Conservation (phyloP, 2,888 invertebrate species). For the Megalurothrips usitatus region DNA sequence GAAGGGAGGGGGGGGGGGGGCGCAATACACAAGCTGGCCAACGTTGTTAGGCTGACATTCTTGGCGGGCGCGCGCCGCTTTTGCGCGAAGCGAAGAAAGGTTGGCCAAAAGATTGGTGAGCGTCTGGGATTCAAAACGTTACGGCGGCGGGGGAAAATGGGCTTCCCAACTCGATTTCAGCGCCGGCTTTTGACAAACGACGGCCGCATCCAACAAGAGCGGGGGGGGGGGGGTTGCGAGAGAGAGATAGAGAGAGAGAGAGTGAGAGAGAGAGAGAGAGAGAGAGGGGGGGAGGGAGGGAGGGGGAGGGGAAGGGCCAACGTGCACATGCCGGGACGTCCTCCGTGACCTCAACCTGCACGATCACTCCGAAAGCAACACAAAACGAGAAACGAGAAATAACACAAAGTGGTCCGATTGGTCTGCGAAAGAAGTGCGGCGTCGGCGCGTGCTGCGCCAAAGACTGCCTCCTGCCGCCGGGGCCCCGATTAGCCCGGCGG, state of each 20-base stretch:
- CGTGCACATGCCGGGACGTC: no score
- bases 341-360: no score
- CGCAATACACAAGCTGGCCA: no score
- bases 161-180: not conserved
- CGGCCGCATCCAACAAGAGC: not conserved
- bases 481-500: constrained; percentile 12
- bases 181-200: not conserved
- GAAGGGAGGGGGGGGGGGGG: no score
- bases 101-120: no score
- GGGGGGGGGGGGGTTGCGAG: not conserved
- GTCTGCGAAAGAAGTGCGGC: not conserved
- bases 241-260: not conserved
- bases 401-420: no score
- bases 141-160: not conserved
- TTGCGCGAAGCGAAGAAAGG: no score
- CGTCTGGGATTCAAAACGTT: no score
- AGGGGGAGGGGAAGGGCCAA: not conserved
- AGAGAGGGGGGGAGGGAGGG: not conserved
- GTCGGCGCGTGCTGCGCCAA: constrained; percentile 12
- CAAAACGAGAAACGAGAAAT: no score
- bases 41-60: no score
- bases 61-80: no score
- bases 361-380: no score
- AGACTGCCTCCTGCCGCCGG: not conserved
- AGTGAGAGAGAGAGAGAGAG: not conserved